Conservation (phyloP, 2,113 vertebrate species). For the Brienomyrus longianalis region DNA sequence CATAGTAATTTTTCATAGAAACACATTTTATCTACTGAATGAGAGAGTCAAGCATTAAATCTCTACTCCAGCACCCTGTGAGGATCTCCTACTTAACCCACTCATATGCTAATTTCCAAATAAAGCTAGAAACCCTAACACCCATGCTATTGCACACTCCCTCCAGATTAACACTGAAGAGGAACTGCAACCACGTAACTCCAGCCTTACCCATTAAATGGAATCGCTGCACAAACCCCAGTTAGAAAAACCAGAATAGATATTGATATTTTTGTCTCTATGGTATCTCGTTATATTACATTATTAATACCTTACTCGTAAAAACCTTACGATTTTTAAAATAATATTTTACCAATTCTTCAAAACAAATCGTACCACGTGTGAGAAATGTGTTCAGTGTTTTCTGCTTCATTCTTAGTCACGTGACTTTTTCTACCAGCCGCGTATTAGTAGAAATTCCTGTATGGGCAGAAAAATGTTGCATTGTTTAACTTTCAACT, state of each 20-base stretch:
- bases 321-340: neutral
- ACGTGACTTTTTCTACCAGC: neutral
- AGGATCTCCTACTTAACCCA: no score
- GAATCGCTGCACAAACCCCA: neutral
- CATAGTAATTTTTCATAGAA: neutral
- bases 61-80: neutral
- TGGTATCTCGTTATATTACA: neutral
- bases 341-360: neutral
- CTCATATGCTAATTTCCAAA: neutral
- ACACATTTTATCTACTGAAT: neutral
- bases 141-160: neutral
- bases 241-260: neutral
- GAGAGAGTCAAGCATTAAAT: neutral
- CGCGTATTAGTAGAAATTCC: neutral
- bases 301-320: neutral
- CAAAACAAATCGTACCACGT: neutral
- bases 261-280: neutral
- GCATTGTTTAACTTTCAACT: slow-evolving; percentile 58
- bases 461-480: neutral
- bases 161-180: neutral
- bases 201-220: neutral
- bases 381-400: neutral
- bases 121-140: neutral
- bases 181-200: neutral
- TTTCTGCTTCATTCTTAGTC: neutral